Percentiles rank a stretch among this genome's conserved stretches.
phyloP scores from a whole-genome alignment of 2,888 invertebrate species.

The Smittia sp. region DNA sequence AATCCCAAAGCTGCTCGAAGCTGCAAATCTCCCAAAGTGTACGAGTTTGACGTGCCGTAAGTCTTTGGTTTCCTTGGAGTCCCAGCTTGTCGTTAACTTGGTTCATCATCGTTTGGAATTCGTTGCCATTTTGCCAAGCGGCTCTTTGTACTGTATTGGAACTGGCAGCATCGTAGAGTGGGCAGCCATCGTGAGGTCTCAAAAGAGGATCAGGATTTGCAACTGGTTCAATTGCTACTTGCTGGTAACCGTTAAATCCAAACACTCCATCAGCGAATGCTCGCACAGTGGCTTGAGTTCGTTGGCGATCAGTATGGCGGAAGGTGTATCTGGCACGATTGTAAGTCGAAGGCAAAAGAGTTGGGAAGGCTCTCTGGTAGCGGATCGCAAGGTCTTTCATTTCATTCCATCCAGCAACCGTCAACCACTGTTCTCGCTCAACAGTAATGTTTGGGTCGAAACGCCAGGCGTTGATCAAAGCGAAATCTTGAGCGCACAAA shows the following conservation, averaged over 20 bases:
- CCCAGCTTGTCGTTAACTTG: slow-evolving; percentile 19
- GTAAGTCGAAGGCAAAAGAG: slow-evolving; percentile 13
- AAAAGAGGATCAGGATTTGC: slow-evolving; percentile 52
- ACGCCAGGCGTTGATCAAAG: slow-evolving; percentile 64
- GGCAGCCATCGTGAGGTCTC: slow-evolving; percentile 42
- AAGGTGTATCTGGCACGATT: slow-evolving; percentile 56
- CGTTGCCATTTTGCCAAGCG: neutral
- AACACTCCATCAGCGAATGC: slow-evolving; percentile 69
- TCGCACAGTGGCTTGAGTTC: slow-evolving; percentile 61
- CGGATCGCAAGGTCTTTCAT: slow-evolving; percentile 65
- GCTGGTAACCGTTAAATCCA: slow-evolving; percentile 54
- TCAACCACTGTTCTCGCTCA: slow-evolving; percentile 61
- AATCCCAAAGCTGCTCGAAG: slow-evolving; percentile 69
- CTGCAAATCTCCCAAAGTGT: slow-evolving; percentile 63
- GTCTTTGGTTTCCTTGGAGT: neutral
- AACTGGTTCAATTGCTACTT: slow-evolving; percentile 49
- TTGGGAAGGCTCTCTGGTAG: slow-evolving; percentile 63
- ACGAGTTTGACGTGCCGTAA: neutral
- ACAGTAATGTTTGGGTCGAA: slow-evolving; percentile 62
- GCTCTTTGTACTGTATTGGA: neutral
- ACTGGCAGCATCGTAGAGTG: neutral
- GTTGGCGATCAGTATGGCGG: slow-evolving; percentile 59
- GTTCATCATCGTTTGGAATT: neutral
- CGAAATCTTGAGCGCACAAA: slow-evolving; percentile 66
- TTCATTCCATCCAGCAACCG: slow-evolving; percentile 61